phyloP scores from a whole-genome alignment of 1,140 invertebrate genomes.

The Bombus huntii region DNA sequence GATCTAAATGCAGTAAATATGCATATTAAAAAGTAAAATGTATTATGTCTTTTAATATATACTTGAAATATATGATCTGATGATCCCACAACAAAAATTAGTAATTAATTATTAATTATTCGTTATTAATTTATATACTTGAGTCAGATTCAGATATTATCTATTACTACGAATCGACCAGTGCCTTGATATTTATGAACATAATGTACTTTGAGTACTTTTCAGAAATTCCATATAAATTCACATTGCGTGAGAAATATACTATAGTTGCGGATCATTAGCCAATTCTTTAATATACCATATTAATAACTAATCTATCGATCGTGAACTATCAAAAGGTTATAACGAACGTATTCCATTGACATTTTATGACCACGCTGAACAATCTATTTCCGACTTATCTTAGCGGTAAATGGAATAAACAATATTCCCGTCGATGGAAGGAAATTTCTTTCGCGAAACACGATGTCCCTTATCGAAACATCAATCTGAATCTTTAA shows the following conservation, averaged over 20 bases:
- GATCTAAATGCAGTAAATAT: too few species aligned
- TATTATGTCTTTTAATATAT: too few species aligned
- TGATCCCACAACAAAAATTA: too few species aligned
- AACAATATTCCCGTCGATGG: not conserved
- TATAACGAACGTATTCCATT: constrained; percentile 21
- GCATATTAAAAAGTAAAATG: too few species aligned
- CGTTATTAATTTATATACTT: too few species aligned
- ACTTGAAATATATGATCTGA: too few species aligned
- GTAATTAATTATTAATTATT: too few species aligned
- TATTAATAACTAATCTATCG: constrained; percentile 26
- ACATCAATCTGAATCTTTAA: not conserved
- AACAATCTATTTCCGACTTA: constrained; percentile 13
- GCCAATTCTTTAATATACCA: not conserved
- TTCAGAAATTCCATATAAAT: not conserved
- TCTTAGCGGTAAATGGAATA: not conserved
- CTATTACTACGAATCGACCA: too few species aligned
- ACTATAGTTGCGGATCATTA: not conserved
- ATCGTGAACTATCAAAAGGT: constrained; percentile 46
- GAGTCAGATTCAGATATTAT: too few species aligned
- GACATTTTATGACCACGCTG: constrained; percentile 41
- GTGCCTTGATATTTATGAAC: too few species aligned
- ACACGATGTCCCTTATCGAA: not conserved
- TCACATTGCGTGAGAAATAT: not conserved
- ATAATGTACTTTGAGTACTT: too few species aligned
- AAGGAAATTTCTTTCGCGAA: not conserved